Conservation (phyloP, 2,113 vertebrate species). For the Menidia beryllina region DNA sequence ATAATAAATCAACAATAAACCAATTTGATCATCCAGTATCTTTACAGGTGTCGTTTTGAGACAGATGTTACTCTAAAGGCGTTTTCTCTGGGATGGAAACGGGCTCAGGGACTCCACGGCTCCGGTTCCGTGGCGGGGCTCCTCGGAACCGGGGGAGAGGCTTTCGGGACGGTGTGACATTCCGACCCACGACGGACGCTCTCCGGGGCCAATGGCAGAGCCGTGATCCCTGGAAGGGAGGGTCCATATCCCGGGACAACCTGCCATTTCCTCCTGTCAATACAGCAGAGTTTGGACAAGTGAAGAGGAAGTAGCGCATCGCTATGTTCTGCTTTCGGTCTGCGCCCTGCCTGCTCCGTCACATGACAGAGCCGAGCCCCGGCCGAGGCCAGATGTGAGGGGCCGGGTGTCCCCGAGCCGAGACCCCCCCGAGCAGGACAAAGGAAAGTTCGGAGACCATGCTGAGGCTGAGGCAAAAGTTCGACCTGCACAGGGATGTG, state of each 20-base stretch:
- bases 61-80: background rate
- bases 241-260: constrained; percentile 7
- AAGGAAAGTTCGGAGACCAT: constrained; percentile 42
- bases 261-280: constrained; percentile 60
- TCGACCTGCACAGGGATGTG: constrained; percentile 77
- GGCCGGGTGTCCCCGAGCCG: constrained; percentile 13
- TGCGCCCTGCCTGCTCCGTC: too few species aligned
- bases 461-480: constrained; percentile 60
- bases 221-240: constrained; percentile 31
- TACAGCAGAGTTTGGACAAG: background rate
- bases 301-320: constrained; percentile 4
- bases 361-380: constrained; percentile 55
- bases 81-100: background rate
- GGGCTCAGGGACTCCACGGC: too few species aligned
- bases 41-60: too few species aligned
- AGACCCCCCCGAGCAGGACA: background rate
- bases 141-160: background rate
- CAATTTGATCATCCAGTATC: too few species aligned
- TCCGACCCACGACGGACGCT: constrained; percentile 53
- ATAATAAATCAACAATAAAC: too few species aligned
- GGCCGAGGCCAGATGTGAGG: constrained; percentile 12
- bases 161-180: constrained; percentile 55
- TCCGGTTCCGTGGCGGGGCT: constrained; percentile 1
- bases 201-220: constrained; percentile 49
- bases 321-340: background rate